Conservation (phyloP, 2,113 vertebrate species). For the Lophura nycthemera region DNA sequence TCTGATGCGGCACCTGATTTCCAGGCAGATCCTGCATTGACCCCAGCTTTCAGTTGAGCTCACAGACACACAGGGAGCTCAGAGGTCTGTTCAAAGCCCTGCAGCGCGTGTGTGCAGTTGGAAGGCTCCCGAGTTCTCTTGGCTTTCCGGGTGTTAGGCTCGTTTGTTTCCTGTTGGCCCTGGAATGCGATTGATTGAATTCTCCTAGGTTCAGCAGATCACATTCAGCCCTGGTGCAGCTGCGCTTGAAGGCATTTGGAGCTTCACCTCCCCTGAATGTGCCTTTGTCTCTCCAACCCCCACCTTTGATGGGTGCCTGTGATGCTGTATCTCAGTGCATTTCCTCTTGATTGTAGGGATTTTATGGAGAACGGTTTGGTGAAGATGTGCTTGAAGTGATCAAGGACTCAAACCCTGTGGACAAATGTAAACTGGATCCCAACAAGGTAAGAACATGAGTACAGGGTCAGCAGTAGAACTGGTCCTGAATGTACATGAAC, state of each 20-base stretch:
- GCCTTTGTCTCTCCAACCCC: background rate
- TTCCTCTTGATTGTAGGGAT: slow-evolving; percentile 83
- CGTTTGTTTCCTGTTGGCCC: background rate
- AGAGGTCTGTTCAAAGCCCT: background rate
- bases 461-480: background rate
- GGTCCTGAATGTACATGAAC: background rate
- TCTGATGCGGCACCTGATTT: background rate
- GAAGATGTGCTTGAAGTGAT: slow-evolving; percentile 97
- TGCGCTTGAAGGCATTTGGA: background rate
- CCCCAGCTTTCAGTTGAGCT: background rate
- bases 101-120: background rate
- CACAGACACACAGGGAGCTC: background rate
- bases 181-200: slow-evolving; percentile 5
- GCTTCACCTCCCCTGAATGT: background rate
- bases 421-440: slow-evolving; percentile 97
- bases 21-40: background rate
- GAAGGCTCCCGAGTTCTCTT: slow-evolving; percentile 40
- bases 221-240: background rate
- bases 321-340: background rate
- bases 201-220: slow-evolving; percentile 44
- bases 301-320: background rate
- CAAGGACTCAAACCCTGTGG: slow-evolving; percentile 98
- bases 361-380: slow-evolving; percentile 96
- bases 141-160: slow-evolving; percentile 12
- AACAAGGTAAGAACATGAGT: slow-evolving; percentile 86